These are phyloP conservation scores for Platycnemis pennipes DNA, from an alignment of 2,888 invertebrate species.

Conservation along the genomic window DNA sequence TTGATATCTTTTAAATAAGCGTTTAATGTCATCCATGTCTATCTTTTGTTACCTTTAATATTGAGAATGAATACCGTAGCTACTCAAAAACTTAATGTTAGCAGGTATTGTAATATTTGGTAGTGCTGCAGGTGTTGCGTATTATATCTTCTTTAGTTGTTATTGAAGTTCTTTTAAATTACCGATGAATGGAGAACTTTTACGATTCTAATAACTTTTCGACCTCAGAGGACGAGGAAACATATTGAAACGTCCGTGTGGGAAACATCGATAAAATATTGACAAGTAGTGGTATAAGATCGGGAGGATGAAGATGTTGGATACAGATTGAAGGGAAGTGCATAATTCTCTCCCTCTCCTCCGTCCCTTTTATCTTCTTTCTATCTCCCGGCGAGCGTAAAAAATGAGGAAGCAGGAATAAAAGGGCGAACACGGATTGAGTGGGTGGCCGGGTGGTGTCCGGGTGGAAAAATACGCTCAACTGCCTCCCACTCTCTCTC, in stretches of 20 bases:
- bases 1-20: no score
- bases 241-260: not conserved
- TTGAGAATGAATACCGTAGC: no score
- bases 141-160: no score
- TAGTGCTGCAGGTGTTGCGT: no score
- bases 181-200: no score
- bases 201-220: no score
- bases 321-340: not conserved
- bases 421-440: conserved; percentile 15
- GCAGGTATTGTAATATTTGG: no score
- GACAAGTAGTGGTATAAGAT: not conserved
- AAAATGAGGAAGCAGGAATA: not conserved
- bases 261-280: not conserved
- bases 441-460: not conserved
- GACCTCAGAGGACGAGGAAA: no score
- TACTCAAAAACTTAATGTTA: no score
- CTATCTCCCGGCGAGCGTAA: not conserved
- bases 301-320: not conserved
- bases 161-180: no score
- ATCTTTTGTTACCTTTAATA: no score
- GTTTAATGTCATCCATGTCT: no score
- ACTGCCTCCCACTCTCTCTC: not conserved
- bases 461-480: conserved; percentile 44
- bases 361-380: not conserved
- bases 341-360: not conserved